Percentiles rank a stretch among this genome's conserved stretches.
Evolutionary conservation across 2,888 invertebrate species (phyloP).

Genomic region (Labia minor): DNA sequence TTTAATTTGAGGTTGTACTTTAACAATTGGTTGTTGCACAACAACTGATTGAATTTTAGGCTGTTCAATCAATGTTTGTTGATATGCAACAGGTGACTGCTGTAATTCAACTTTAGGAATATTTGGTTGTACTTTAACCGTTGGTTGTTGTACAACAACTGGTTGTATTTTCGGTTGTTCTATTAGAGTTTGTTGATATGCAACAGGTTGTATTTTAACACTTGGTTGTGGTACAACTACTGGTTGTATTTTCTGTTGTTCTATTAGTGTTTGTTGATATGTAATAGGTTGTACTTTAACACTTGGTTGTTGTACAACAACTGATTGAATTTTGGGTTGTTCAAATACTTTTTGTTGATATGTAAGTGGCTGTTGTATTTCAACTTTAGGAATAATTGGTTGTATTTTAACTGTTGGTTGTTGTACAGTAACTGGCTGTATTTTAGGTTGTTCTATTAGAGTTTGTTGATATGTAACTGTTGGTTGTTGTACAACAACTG

Average conservation of each 20-base stretch:
- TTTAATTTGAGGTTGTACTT: neutral
- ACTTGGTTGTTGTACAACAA: neutral
- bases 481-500: neutral
- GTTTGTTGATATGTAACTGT: neutral
- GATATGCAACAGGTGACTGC: neutral
- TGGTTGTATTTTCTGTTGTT: neutral
- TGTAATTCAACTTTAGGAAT: neutral
- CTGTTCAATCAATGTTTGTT: neutral
- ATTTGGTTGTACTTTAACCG: neutral
- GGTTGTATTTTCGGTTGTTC: neutral
- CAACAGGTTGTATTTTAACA: neutral
- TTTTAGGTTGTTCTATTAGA: neutral
- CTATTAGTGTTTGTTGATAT: neutral
- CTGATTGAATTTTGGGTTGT: neutral
- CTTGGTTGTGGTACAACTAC: neutral
- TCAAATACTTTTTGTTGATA: neutral
- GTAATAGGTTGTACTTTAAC: neutral
- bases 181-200: neutral
- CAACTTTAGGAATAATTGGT: neutral
- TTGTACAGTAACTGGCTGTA: neutral
- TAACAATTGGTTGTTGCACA: neutral
- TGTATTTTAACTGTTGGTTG: neutral
- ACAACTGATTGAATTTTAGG: neutral
- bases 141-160: neutral
- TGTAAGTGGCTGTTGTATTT: neutral